Evolutionary conservation across 2,888 invertebrate species (phyloP), one percentile per base, ranked within the genome.

Genomic region (Lasioglossum morio): DNA sequence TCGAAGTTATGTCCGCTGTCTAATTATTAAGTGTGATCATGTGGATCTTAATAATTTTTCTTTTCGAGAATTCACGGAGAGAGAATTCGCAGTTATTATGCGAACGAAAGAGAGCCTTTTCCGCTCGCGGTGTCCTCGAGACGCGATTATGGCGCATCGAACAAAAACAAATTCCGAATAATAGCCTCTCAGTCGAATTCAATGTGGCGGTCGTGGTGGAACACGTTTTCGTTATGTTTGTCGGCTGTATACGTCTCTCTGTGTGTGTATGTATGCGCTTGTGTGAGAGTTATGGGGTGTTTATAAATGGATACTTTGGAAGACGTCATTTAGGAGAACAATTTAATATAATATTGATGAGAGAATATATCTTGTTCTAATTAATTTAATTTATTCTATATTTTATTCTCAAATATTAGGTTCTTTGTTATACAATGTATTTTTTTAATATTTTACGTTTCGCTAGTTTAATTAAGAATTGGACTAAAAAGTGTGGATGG

Each of bases 101-200:
- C 23, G 40, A 40, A 70, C 69, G 69, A 70, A 40, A 81, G 66
- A 87, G 79, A 85, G 79, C 60, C 74, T 81, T 83, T 82, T 81
- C 76, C 70, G 73, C 70, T 48, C 14, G 77, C 73, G 76, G 76
- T 81, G 88, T 88, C 87, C 84, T 90, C 90, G 81, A 90, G 89
- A 90, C 87, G 77, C 83, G 90, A 90, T 90, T 90, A 90, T 87
- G 84, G 86, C 84, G 86, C 90, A 86, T 89, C 84, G 90, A 85
- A 90, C 89, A 91, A 91, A 91, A 91, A 91, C 90, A 91, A 89
- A 90, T 90, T 90, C 82, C 80, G 86, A 90, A 90, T 89, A 91
- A 91, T 91, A 87, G 91, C 82, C 88, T 86, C 88, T 89, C 88
- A 83, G 81, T 77, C 81, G 85, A 89, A 88, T 90, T 91, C 85